Percentiles rank a stretch among this genome's conserved stretches.
phyloP scores from a whole-genome alignment of 2,888 invertebrate genomes.

The Neoaliturus tenellus region DNA sequence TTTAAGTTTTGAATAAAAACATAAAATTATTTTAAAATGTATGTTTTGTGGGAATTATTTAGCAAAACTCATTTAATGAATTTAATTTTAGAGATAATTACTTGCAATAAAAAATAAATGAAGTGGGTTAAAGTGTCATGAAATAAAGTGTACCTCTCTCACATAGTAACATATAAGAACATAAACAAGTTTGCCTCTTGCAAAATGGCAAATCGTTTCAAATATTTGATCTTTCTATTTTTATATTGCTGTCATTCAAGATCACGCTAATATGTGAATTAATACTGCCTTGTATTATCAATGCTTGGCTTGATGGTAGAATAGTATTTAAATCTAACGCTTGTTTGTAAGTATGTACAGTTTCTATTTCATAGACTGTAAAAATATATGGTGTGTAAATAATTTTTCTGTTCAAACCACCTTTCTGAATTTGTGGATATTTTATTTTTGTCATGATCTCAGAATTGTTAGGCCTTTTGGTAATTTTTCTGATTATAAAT shows the following conservation, averaged over 20 bases:
- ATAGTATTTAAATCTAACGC: neutral
- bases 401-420: neutral
- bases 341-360: slow-evolving; percentile 19
- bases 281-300: slow-evolving; percentile 16
- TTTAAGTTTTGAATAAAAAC: too few species aligned
- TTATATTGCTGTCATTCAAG: slow-evolving; percentile 7
- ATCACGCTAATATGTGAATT: neutral
- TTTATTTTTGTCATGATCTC: too few species aligned
- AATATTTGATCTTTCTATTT: neutral
- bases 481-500: neutral
- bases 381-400: slow-evolving; percentile 6
- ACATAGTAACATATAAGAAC: too few species aligned
- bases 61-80: too few species aligned
- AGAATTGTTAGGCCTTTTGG: neutral
- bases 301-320: slow-evolving; percentile 5
- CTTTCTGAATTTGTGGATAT: neutral
- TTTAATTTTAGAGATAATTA: too few species aligned
- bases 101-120: too few species aligned
- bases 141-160: neutral
- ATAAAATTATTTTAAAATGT: too few species aligned
- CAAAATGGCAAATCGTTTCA: neutral
- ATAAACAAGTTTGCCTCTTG: too few species aligned
- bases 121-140: too few species aligned
- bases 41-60: too few species aligned
- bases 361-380: neutral